phyloP scores from a whole-genome alignment of 2,113 vertebrate genomes.

The Sapajus apella region DNA sequence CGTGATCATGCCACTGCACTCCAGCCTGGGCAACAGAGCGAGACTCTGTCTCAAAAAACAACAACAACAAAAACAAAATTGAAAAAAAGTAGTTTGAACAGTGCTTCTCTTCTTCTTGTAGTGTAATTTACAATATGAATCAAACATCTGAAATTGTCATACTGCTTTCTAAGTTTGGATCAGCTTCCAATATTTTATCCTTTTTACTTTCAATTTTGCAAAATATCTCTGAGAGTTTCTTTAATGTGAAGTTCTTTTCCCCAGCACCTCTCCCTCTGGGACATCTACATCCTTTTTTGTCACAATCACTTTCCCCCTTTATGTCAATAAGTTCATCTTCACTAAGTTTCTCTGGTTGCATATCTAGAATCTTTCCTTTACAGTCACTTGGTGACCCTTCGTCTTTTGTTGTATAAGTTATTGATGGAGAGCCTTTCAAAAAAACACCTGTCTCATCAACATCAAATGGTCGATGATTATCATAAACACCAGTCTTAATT shows the following conservation, averaged over 20 bases:
- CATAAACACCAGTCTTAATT: not conserved
- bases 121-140: conserved; percentile 34
- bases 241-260: not conserved
- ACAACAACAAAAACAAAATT: too few relatives aligned
- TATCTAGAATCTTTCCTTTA: conserved; percentile 42
- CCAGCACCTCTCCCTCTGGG: not conserved
- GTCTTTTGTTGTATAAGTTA: conserved; percentile 46
- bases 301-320: not conserved
- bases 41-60: too few relatives aligned
- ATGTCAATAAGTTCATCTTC: conserved; percentile 32
- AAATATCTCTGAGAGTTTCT: conserved; percentile 10
- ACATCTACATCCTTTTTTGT: conserved; percentile 36
- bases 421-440: conserved; percentile 3
- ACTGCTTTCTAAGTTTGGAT: conserved; percentile 11
- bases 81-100: not conserved
- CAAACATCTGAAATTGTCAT: conserved; percentile 22
- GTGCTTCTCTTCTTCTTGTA: not conserved
- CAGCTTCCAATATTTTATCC: conserved; percentile 18
- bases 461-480: conserved; percentile 15
- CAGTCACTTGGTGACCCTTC: not conserved
- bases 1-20: too few relatives aligned
- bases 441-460: not conserved
- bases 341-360: not conserved
- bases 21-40: too few relatives aligned
- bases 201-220: conserved; percentile 38